Evolutionary conservation across 2,113 vertebrate species (phyloP), one percentile per base, ranked within the genome.

Genomic region (Gasterosteus aculeatus): DNA sequence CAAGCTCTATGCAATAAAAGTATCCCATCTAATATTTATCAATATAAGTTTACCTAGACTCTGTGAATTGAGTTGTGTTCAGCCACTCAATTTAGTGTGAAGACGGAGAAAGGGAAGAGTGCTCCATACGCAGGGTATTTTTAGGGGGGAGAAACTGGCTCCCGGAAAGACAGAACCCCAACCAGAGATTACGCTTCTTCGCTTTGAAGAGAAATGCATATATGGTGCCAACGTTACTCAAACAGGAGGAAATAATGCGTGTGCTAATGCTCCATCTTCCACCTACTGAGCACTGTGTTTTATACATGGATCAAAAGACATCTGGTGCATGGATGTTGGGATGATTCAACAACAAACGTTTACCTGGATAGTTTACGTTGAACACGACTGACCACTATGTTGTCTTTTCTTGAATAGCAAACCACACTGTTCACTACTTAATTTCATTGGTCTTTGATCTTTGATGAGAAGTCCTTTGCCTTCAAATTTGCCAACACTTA

Each of bases 1-100:
- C 91, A 86, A 85, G 87, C 88, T 75, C 67, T 9, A 47, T 70
- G 88, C 81, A 93, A 92, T 92, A 91, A 93, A 93, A 89, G 90
- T 80, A 87, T 80, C 71, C 83, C 92, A 94, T 93, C 82, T 83
- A 94, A 93, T 94, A 94, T 94, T 94, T 92, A 94, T 93, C 79
- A 53, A 35, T 56, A 80, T 56, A 81, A 77, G 80, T 83, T 77
- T 60, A 77, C 59, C 73, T 85, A 5, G 80, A 86, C 72, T 85
- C 62, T 57, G 79, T 74, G 78, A 86, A 85, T 63, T 73, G 69
- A 82, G 80, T 60, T 69, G 78, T 72, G 81, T 89, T 89, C 77
- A 75, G 78, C 54, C 67, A 78, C 77, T 90, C 87, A 78, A 86
- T 91, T 84, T 89, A 91, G 82, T 85, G 79, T 88, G 81, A 82